Evolutionary conservation across 1,140 invertebrate species (phyloP).

Genomic region (Aradophagus sp.): DNA sequence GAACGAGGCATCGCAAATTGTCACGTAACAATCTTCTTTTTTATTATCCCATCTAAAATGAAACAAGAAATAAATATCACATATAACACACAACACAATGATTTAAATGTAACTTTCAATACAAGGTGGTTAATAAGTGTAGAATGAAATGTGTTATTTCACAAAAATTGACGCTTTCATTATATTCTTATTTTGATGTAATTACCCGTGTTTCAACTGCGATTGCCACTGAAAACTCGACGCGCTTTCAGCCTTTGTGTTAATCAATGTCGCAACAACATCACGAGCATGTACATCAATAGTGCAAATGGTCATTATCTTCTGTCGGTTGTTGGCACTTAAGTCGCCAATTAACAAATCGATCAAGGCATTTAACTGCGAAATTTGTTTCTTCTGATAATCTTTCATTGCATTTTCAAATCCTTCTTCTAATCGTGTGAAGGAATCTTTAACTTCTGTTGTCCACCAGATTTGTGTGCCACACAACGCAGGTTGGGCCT

Average conservation of each 20-base stretch:
- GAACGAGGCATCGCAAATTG: conserved; percentile 94
- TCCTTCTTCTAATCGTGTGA: conserved; percentile 92
- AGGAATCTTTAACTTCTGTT: conserved; percentile 92
- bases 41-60: conserved; percentile 84
- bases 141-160: no score
- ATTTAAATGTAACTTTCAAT: no score
- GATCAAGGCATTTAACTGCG: conserved; percentile 88
- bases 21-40: conserved; percentile 89
- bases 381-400: conserved; percentile 93
- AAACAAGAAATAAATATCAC: background rate
- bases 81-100: no score
- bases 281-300: conserved; percentile 94
- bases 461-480: conserved; percentile 98
- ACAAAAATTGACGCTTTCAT: no score
- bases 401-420: conserved; percentile 94
- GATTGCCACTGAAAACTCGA: conserved; percentile 94
- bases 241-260: conserved; percentile 85
- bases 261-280: conserved; percentile 89
- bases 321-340: conserved; percentile 88
- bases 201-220: conserved; percentile 87
- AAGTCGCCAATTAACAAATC: conserved; percentile 87
- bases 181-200: conserved; percentile 3
- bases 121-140: no score
- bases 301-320: conserved; percentile 96
- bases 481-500: conserved; percentile 90